phyloP scores from a whole-genome alignment of 2,113 vertebrate genomes.

The Corapipo altera region DNA sequence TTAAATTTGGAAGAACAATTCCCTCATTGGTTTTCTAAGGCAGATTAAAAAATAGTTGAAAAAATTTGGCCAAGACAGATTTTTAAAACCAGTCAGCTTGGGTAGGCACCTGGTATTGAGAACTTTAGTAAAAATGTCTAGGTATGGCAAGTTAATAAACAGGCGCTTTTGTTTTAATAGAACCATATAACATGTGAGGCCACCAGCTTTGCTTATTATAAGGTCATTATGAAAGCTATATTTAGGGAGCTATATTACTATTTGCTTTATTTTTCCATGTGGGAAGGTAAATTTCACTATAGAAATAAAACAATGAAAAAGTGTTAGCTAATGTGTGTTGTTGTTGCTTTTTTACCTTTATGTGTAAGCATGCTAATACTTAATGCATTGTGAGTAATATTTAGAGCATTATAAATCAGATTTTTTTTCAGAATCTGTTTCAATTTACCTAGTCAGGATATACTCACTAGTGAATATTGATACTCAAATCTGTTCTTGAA shows the following conservation, averaged over 20 bases:
- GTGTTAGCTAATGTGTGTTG: constrained; percentile 47
- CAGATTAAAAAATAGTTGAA: not conserved
- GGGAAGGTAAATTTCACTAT: constrained; percentile 52
- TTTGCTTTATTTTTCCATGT: constrained; percentile 71
- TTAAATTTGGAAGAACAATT: not conserved
- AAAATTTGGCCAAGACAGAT: not conserved
- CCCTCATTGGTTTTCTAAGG: not conserved
- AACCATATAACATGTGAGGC: constrained; percentile 58
- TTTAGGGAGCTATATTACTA: constrained; percentile 66
- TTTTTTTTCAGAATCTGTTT: not conserved
- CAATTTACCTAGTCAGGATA: not conserved
- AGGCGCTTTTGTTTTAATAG: not conserved
- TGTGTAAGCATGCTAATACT: constrained; percentile 57
- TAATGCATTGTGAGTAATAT: constrained; percentile 59
- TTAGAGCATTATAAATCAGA: not conserved
- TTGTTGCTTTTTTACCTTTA: constrained; percentile 68
- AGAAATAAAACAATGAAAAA: constrained; percentile 59
- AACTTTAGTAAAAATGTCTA: not conserved
- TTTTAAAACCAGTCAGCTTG: not conserved
- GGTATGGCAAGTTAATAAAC: constrained; percentile 21
- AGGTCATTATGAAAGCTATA: constrained; percentile 68
- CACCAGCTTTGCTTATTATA: constrained; percentile 54
- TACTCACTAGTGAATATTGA: not conserved
- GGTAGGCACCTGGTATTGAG: not conserved
- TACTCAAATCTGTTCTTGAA: not conserved